phyloP scores from a whole-genome alignment of 1,140 invertebrate genomes.

The Sarcophaga peregrina region DNA sequence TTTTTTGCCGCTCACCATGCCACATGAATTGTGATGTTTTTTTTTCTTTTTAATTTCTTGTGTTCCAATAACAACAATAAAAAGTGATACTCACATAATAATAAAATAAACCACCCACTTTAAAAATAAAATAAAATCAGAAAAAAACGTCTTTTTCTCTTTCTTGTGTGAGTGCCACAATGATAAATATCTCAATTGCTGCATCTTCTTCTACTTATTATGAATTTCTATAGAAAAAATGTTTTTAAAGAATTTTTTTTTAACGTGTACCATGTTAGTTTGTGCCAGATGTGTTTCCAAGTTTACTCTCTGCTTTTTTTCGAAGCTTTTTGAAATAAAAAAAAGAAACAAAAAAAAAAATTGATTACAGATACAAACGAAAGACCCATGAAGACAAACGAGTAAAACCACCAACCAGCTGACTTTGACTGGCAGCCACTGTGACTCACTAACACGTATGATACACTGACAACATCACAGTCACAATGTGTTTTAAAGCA shows the following conservation, averaged over 20 bases:
- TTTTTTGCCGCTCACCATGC: background rate
- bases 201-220: background rate
- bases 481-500: background rate
- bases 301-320: background rate
- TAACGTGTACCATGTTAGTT: background rate
- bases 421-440: too few species aligned
- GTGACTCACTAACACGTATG: background rate
- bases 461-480: background rate
- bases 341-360: too few species aligned
- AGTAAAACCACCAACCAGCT: too few species aligned
- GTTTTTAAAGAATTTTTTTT: background rate
- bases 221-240: background rate
- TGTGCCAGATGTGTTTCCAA: background rate
- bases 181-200: constrained; percentile 21
- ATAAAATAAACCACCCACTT: constrained; percentile 10
- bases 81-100: background rate
- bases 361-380: too few species aligned
- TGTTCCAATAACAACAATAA: background rate
- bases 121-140: background rate
- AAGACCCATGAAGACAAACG: too few species aligned
- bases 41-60: too few species aligned
- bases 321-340: too few species aligned
- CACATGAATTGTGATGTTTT: background rate
- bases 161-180: background rate
- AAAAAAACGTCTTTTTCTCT: background rate